These are phyloP conservation scores for Scylla paramamosain DNA, from an alignment of 1,140 invertebrate species.

Conservation along the genomic window DNA sequence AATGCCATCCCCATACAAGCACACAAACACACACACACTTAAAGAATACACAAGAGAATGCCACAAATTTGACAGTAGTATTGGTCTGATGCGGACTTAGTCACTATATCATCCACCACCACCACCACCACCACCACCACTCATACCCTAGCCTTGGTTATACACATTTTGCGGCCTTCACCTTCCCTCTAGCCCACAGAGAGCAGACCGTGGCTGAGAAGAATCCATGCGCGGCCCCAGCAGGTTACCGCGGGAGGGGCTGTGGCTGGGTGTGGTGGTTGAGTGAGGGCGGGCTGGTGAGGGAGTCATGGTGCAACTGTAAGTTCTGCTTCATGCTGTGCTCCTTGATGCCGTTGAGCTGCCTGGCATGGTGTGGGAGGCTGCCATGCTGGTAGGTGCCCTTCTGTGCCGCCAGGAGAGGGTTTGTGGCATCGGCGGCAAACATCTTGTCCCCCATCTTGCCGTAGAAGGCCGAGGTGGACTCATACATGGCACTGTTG, in stretches of 20 bases:
- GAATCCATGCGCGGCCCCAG: neutral
- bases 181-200: no score
- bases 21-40: conserved; percentile 29
- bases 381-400: neutral
- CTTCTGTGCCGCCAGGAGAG: conserved; percentile 53
- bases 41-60: neutral
- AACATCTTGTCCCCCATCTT: conserved; percentile 59
- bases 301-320: neutral
- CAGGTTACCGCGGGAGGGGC: conserved; percentile 52
- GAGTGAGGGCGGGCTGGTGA: neutral
- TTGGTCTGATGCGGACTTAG: conserved; percentile 27
- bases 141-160: neutral
- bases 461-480: conserved; percentile 69
- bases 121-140: no score
- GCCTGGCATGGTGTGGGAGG: conserved; percentile 6
- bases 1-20: neutral
- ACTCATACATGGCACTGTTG: conserved; percentile 67
- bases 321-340: conserved; percentile 25
- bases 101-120: neutral
- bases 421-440: conserved; percentile 65
- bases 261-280: neutral
- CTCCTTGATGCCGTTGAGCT: conserved; percentile 60
- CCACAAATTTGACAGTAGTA: conserved; percentile 18
- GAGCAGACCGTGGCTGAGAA: no score
- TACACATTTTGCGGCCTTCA: neutral